phyloP scores from a whole-genome alignment of 2,888 invertebrate species.

The Steinernema hermaphroditum region DNA sequence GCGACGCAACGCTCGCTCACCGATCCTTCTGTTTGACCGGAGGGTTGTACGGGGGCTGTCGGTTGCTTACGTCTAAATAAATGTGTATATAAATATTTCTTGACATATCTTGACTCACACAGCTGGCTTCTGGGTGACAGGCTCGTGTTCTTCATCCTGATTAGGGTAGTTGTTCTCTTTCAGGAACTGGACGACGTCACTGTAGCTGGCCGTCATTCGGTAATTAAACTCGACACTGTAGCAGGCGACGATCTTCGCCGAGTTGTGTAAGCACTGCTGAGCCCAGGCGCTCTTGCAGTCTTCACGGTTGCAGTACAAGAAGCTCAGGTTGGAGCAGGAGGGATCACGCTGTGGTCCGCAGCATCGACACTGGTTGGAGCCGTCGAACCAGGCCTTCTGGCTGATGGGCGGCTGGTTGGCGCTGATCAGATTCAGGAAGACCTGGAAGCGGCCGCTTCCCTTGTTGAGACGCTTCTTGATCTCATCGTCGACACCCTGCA shows the following conservation, averaged over 20 bases:
- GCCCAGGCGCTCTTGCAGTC: conserved; percentile 66
- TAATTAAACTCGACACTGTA: conserved; percentile 64
- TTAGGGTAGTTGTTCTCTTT: conserved; percentile 62
- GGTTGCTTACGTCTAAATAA: conserved; percentile 20
- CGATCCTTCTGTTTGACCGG: conserved; percentile 29
- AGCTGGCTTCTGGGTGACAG: neutral
- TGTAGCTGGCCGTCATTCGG: conserved; percentile 60
- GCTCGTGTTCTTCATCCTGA: conserved; percentile 46
- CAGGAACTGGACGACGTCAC: conserved; percentile 58
- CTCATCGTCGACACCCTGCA: conserved; percentile 63
- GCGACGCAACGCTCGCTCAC: conserved; percentile 40
- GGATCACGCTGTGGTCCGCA: conserved; percentile 45
- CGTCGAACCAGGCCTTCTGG: conserved; percentile 59
- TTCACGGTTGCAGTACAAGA: conserved; percentile 60
- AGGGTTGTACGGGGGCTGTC: conserved; percentile 16
- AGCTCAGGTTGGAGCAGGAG: conserved; percentile 45
- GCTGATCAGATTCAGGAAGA: conserved; percentile 62
- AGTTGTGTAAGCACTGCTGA: conserved; percentile 64
- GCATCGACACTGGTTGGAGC: conserved; percentile 52
- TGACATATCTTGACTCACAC: neutral
- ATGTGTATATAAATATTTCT: neutral
- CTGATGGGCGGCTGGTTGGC: conserved; percentile 60
- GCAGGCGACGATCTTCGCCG: conserved; percentile 63
- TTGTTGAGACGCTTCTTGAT: conserved; percentile 62
- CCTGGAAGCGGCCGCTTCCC: conserved; percentile 65